Percentiles rank a stretch among this genome's conserved stretches.
These are phyloP conservation scores for Helogale parvula DNA, from an alignment of 2,113 vertebrate species.

Conservation along the genomic window DNA sequence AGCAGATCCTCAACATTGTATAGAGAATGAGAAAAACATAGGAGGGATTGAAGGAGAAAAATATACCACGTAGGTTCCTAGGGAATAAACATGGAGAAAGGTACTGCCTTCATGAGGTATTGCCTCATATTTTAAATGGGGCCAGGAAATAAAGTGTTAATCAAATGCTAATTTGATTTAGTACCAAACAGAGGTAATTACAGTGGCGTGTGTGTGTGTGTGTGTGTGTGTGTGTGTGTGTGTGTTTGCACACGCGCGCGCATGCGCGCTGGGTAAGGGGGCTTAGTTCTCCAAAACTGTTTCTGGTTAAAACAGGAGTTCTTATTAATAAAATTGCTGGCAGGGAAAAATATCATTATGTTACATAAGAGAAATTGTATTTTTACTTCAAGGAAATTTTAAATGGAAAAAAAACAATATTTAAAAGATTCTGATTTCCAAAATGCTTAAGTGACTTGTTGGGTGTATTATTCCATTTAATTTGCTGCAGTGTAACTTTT, in stretches of 20 bases:
- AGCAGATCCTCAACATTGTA: background rate
- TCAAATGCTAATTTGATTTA: background rate
- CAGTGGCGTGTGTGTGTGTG: background rate
- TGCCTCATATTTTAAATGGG: background rate
- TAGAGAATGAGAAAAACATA: background rate
- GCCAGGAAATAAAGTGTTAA: background rate
- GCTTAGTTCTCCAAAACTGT: background rate
- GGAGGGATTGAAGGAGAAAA: background rate
- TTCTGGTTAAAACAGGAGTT: background rate
- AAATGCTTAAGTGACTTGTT: background rate
- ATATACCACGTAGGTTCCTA: background rate
- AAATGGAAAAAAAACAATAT: background rate
- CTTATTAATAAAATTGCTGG: background rate
- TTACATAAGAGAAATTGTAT: background rate
- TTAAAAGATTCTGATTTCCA: background rate
- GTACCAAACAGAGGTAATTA: background rate
- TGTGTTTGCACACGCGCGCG: too few relatives aligned
- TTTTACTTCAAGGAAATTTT: background rate
- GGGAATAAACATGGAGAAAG: background rate
- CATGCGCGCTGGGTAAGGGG: rapidly evolving
- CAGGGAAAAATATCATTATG: background rate
- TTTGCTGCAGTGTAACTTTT: background rate
- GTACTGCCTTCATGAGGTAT: background rate
- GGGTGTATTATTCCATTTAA: background rate
- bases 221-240: too few relatives aligned